phyloP scores from a whole-genome alignment of 1,140 invertebrate species.

The Bombyx mori region DNA sequence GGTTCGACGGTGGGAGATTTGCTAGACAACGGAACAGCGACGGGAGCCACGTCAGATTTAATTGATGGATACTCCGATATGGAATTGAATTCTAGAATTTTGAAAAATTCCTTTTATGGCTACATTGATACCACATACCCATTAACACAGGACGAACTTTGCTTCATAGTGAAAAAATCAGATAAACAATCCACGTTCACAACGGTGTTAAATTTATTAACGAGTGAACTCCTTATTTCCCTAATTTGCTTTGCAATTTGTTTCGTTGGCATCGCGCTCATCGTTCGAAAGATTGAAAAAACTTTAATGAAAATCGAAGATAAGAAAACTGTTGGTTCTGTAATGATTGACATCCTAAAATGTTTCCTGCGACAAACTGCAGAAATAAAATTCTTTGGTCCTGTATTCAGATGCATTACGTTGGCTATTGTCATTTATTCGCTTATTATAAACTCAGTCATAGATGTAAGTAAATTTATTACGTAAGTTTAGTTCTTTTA shows the following conservation, averaged over 20 bases:
- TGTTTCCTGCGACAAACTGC: slow-evolving; percentile 58
- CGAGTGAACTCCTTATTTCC: slow-evolving; percentile 37
- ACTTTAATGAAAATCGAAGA: slow-evolving; percentile 23
- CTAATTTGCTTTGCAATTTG: slow-evolving; percentile 40
- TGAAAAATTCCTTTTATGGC: slow-evolving; percentile 52
- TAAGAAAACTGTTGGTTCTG: no score
- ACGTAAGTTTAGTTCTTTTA: no score
- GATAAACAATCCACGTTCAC: slow-evolving; percentile 47
- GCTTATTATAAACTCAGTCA: slow-evolving; percentile 49
- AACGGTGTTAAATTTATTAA: slow-evolving; percentile 46
- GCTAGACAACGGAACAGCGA: slow-evolving; percentile 49
- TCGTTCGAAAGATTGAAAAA: slow-evolving; percentile 33
- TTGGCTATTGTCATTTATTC: slow-evolving; percentile 51
- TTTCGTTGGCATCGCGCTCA: slow-evolving; percentile 34
- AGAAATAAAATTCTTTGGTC: slow-evolving; percentile 45
- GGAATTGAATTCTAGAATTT: slow-evolving; percentile 52
- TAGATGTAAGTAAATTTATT: slow-evolving; percentile 48
- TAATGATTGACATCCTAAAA: slow-evolving; percentile 42
- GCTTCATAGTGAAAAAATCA: slow-evolving; percentile 54
- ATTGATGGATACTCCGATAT: slow-evolving; percentile 56
- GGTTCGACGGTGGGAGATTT: slow-evolving; percentile 51
- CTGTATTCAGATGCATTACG: slow-evolving; percentile 38
- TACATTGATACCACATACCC: slow-evolving; percentile 63
- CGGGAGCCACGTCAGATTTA: slow-evolving; percentile 53
- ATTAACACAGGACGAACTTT: slow-evolving; percentile 44